These are phyloP conservation scores for Monodelphis domestica DNA, from an alignment of 2,797 vertebrate species.

Conservation along the genomic window DNA sequence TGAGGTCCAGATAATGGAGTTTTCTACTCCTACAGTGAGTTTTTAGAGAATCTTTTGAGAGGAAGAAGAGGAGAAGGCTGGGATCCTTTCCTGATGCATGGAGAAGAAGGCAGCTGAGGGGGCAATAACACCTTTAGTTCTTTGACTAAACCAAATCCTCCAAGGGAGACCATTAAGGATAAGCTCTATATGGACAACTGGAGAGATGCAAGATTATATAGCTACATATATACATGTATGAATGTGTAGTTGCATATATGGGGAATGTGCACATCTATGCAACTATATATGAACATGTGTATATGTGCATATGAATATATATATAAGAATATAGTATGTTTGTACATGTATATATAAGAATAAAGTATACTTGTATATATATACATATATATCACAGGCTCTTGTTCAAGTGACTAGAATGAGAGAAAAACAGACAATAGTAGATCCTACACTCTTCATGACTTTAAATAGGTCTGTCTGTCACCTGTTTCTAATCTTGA, in stretches of 20 bases:
- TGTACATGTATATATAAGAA: no score
- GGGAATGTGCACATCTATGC: no score
- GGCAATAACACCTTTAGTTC: not conserved
- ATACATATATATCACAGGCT: not conserved
- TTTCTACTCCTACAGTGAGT: no score
- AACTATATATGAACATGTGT: no score
- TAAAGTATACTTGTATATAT: not conserved
- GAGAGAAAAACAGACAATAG: not conserved
- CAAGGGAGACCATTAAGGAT: not conserved
- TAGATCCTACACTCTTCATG: not conserved
- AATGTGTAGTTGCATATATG: no score
- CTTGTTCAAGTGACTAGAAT: not conserved
- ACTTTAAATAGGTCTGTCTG: not conserved
- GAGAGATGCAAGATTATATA: not conserved
- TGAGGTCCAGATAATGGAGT: no score
- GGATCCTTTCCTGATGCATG: not conserved
- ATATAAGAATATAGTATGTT: not conserved
- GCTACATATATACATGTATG: no score
- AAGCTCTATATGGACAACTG: not conserved
- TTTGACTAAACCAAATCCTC: not conserved
- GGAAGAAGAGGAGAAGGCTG: no score
- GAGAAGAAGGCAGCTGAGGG: not conserved
- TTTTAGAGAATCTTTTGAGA: no score
- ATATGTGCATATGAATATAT: not conserved
- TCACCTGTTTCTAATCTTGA: not conserved